Percentiles rank a stretch among this genome's conserved stretches.
phyloP scores from a whole-genome alignment of 1,140 invertebrate species.

The Panagrolaimus sp. region DNA sequence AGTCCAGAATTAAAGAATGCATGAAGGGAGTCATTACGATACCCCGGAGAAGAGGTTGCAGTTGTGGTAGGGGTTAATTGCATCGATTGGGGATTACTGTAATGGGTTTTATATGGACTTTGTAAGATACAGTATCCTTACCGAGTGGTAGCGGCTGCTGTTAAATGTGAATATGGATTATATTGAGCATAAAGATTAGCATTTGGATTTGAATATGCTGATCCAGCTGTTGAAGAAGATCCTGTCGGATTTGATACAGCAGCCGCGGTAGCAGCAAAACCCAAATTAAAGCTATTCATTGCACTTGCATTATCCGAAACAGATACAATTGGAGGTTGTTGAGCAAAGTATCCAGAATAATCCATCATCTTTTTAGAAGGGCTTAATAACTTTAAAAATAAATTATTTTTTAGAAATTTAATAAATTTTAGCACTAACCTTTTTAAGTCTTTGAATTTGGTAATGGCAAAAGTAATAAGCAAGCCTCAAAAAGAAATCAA shows the following conservation, averaged over 20 bases:
- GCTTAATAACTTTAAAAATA: too few relatives aligned
- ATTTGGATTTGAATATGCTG: constrained; percentile 1
- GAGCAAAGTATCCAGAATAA: not conserved
- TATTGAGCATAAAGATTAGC: constrained; percentile 6
- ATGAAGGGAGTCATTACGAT: constrained; percentile 12
- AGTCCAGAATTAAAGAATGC: constrained; percentile 19
- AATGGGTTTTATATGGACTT: too few relatives aligned
- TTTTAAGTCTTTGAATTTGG: too few relatives aligned
- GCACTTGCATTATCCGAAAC: not conserved
- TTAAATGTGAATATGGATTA: constrained; percentile 8
- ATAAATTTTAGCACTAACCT: too few relatives aligned
- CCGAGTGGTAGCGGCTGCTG: not conserved
- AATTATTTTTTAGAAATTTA: too few relatives aligned
- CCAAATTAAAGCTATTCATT: constrained; percentile 13
- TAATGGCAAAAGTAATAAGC: too few relatives aligned
- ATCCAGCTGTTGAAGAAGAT: too few relatives aligned
- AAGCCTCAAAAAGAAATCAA: too few relatives aligned
- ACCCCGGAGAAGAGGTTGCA: not conserved
- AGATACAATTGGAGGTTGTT: not conserved
- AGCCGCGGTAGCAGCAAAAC: constrained; percentile 1
- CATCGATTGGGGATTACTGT: too few relatives aligned
- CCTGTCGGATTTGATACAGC: not conserved
- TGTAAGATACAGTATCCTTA: constrained; percentile 4
- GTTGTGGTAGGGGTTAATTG: too few relatives aligned
- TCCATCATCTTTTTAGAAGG: not conserved